Percentiles rank a stretch among this genome's conserved stretches.
phyloP scores from a whole-genome alignment of 1,140 invertebrate genomes.

The Eumeta japonica region DNA sequence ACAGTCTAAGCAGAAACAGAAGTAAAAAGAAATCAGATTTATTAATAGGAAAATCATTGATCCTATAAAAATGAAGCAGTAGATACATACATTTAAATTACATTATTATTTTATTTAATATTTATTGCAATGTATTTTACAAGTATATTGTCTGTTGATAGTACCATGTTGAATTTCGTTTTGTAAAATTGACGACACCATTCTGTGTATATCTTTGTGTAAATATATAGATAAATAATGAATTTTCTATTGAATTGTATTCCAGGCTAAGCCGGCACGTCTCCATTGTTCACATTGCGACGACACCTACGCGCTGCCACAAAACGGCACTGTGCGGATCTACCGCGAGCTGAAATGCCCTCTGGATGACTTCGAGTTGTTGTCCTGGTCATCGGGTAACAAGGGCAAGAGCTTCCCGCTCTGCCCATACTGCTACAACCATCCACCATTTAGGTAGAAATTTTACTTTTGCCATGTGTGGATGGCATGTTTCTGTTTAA shows the following conservation, averaged over 20 bases:
- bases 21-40: too few relatives aligned
- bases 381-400: slow-evolving; percentile 87
- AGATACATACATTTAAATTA: slow-evolving; percentile 1
- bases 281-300: slow-evolving; percentile 95
- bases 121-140: not conserved
- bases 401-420: slow-evolving; percentile 93
- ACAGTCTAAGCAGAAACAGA: too few relatives aligned
- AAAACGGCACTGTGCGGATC: slow-evolving; percentile 89
- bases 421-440: slow-evolving; percentile 98
- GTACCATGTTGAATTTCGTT: too few relatives aligned
- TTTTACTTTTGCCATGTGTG: not conserved
- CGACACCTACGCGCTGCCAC: slow-evolving; percentile 92
- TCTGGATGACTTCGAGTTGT: slow-evolving; percentile 94
- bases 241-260: slow-evolving; percentile 5
- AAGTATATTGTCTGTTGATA: too few relatives aligned
- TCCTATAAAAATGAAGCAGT: too few relatives aligned
- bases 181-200: too few relatives aligned
- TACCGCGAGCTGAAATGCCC: slow-evolving; percentile 98
- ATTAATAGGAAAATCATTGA: too few relatives aligned
- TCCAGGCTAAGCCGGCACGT: slow-evolving; percentile 83
- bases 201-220: not conserved
- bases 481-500: slow-evolving; percentile 2
- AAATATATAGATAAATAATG: not conserved
- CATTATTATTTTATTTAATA: not conserved
- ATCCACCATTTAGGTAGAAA: slow-evolving; percentile 88